Percentiles rank a stretch among this genome's conserved stretches.
Conservation (phyloP, 2,797 vertebrate species). For the Pipistrellus kuhlii region DNA sequence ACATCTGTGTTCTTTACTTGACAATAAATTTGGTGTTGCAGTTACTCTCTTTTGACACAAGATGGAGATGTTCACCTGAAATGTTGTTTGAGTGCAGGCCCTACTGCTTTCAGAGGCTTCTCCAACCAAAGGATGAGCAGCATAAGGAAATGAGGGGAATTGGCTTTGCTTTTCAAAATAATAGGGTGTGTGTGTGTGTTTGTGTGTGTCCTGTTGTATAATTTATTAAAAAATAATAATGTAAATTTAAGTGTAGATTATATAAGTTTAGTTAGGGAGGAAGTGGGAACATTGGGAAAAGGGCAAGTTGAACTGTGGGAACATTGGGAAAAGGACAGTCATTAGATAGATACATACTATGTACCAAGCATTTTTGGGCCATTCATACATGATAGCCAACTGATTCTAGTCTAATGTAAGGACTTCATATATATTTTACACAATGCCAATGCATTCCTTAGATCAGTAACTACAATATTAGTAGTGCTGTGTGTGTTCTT, state of each 20-base stretch:
- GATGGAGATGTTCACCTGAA: conserved; percentile 69
- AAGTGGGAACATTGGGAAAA: background rate
- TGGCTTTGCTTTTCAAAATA: conserved; percentile 36
- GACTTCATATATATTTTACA: background rate
- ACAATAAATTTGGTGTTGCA: conserved; percentile 27
- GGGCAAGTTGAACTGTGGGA: background rate
- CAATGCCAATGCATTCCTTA: background rate
- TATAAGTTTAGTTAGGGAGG: background rate
- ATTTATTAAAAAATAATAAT: background rate
- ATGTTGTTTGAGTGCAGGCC: background rate
- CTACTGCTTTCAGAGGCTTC: background rate
- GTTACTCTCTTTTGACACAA: conserved; percentile 64
- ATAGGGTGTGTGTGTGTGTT: background rate
- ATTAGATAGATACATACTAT: background rate
- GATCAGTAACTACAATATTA: background rate
- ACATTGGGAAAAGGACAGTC: background rate
- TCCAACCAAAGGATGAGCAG: background rate
- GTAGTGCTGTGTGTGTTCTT: background rate
- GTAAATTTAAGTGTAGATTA: background rate
- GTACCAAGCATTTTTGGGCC: too few relatives aligned
- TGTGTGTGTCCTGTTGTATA: background rate
- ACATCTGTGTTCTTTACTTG: background rate
- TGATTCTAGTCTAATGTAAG: background rate
- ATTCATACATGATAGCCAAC: background rate
- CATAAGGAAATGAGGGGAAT: background rate